Percentiles rank a stretch among this genome's conserved stretches.
Conservation (phyloP, 2,888 invertebrate genomes). For the Coleophora deauratella region DNA sequence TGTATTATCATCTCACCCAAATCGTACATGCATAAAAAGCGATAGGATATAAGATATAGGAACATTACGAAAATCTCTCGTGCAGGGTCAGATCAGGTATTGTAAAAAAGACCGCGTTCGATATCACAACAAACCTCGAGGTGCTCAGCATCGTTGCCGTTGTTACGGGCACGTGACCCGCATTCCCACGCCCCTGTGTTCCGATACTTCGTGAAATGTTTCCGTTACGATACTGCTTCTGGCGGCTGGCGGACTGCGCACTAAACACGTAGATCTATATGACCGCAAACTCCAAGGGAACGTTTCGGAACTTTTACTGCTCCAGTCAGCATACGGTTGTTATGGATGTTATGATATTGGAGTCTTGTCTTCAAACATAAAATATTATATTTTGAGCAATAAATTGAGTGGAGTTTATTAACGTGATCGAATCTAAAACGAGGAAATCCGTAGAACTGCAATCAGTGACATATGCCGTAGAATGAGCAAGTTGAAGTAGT, state of each 20-base stretch:
- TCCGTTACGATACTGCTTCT: slow-evolving; percentile 63
- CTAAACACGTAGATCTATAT: slow-evolving; percentile 58
- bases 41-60: background rate
- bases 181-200: slow-evolving; percentile 38
- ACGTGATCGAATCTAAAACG: too few species aligned
- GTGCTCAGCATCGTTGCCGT: slow-evolving; percentile 56
- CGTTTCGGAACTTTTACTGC: slow-evolving; percentile 37
- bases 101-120: slow-evolving; percentile 56
- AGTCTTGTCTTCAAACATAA: too few species aligned
- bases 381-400: slow-evolving; percentile 13
- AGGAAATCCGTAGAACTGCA: too few species aligned
- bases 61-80: slow-evolving; percentile 48
- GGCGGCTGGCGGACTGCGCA: slow-evolving; percentile 52
- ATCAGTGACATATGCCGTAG: too few species aligned
- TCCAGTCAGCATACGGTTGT: slow-evolving; percentile 18
- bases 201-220: slow-evolving; percentile 49
- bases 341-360: too few species aligned
- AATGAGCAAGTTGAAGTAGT: too few species aligned
- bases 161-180: slow-evolving; percentile 62
- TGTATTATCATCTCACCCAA: too few species aligned
- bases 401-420: too few species aligned
- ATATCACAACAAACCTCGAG: slow-evolving; percentile 70
- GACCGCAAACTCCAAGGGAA: slow-evolving; percentile 21
- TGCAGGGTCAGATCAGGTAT: slow-evolving; percentile 55
- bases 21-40: too few species aligned